Base-by-base conservation (phyloP, 2,888 invertebrate species). In the Parapristionchus giblindavisi region DNA sequence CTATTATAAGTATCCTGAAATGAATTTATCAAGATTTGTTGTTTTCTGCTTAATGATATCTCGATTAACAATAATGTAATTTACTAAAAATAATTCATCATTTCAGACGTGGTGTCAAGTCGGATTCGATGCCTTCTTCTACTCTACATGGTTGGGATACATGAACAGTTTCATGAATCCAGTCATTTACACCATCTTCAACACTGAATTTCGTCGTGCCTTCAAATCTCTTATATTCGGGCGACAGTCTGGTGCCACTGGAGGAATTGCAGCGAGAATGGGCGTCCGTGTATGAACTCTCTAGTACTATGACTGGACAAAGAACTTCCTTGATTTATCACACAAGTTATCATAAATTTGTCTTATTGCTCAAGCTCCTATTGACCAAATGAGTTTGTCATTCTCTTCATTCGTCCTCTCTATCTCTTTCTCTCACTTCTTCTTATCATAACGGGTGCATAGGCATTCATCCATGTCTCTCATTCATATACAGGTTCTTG, bases 111-210 rank as follows among this genome's bases (percentile, higher is more conserved):
- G 5, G 14, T 84, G 85, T 66, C 76, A 87, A 80, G 85, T 87
- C 58, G 85, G 85, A 51, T 87, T 85, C 77, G 83, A 83, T 32
- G 80, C 93, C 68, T 98, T 98, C 90, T 93, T 96, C 88, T 91
- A 96, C 81, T 95, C 96, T 81, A 96, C 96, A 38, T 99, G 98
- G 98, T 91, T 98, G 76, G 98, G 98, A 70, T 99, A 99, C 90
- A 95, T 98, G 91, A 98, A 91, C 87, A 90, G 90, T 76, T 91
- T 91, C 85, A 82, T 83, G 84, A 90, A 95, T 90, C 96, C 96
- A 0, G 83, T 88, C 75, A 88, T 88, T 77, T 88, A 88, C 79
- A 88, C 88, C n/a, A 87, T 88, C 51, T 88, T 88, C 80, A 88
- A 88, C 79, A 85, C 87, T 8, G 98, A 99, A 89, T 99, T 98